Base-by-base conservation (phyloP, 2,113 vertebrate genomes). In the Galbula dea region DNA sequence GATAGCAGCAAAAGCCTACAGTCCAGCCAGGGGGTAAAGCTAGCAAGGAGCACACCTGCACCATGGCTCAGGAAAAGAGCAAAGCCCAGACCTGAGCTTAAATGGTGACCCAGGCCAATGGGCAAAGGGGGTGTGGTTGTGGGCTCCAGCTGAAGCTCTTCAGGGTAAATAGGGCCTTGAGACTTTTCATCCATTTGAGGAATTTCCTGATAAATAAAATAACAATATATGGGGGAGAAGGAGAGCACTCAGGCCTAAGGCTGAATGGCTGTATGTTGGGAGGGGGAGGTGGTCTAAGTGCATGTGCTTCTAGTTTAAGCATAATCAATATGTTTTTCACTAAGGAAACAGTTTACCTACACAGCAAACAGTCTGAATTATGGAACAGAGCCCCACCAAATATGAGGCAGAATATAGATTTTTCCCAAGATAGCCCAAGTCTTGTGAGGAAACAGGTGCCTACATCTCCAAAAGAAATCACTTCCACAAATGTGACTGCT, bases 31-130 rank as follows among this genome's bases (percentile, higher is more conserved):
- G 29, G 72, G 9, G 3, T 17, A 46, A 18, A 61, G 9, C 3
- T n/a, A 2, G n/a, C n/a, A 5, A 65, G 4, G 4, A 39, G 2
- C 3, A 22, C 24, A 41, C 1, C 15, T 8, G 1, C 19, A 10
- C 6, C 3, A 11, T 0, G 0, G 1, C 22, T 45, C 1, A 10
- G 2, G 2, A 1, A 26, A 12, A 6, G 0, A 7, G 0, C 1
- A 45, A 5, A 3, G 7, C 12, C 9, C 10, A 49, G 34, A 3
- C 20, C 58, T 19, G 23, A 61, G 32, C 19, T 82, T 51, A 77
- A 72, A 49, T 59, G 10, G 26, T 63, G 23, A 2, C 41, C 11
- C 1, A 5, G 26, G 32, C 36, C 52, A 34, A 15, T n/a, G 14
- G 17, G 24, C 23, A 49, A 63, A 43, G 15, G 15, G 7, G 43